These are phyloP conservation scores for Pachyseris speciosa DNA, from an alignment of 64 coral and sea anemone species.

Conservation along the genomic window DNA sequence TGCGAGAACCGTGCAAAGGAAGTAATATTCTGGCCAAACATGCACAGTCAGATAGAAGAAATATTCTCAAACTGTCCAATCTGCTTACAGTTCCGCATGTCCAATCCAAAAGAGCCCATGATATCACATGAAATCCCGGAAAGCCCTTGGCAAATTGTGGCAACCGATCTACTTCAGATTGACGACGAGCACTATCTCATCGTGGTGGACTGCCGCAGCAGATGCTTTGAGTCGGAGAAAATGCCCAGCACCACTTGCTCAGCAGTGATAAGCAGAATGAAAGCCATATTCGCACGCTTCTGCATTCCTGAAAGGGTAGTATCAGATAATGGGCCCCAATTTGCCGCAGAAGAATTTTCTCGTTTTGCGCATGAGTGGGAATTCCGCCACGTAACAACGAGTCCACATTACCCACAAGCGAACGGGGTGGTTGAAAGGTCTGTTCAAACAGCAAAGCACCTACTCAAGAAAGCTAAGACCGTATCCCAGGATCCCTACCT, in stretches of 20 bases:
- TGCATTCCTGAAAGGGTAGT: not conserved
- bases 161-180: constrained; percentile 52
- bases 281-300: constrained; percentile 23
- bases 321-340: constrained; percentile 24
- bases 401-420: not conserved
- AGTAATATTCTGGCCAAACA: constrained; percentile 68
- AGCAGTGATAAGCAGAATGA: not conserved
- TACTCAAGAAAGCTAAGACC: not conserved
- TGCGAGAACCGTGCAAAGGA: constrained; percentile 31
- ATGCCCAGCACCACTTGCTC: not conserved
- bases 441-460: not conserved
- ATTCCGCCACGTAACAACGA: not conserved
- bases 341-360: not conserved
- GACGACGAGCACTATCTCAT: constrained; percentile 7
- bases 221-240: constrained; percentile 9
- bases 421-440: not conserved
- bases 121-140: constrained; percentile 48
- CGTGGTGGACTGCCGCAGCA: constrained; percentile 35
- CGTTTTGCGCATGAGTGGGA: not conserved
- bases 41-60: constrained; percentile 57
- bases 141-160: constrained; percentile 52
- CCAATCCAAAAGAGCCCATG: constrained; percentile 55
- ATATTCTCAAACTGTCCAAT: constrained; percentile 42
- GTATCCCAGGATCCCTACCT: not conserved
- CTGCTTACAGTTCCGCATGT: constrained; percentile 15